Conservation (phyloP, 2,113 vertebrate species). For the Enhydra lutris region DNA sequence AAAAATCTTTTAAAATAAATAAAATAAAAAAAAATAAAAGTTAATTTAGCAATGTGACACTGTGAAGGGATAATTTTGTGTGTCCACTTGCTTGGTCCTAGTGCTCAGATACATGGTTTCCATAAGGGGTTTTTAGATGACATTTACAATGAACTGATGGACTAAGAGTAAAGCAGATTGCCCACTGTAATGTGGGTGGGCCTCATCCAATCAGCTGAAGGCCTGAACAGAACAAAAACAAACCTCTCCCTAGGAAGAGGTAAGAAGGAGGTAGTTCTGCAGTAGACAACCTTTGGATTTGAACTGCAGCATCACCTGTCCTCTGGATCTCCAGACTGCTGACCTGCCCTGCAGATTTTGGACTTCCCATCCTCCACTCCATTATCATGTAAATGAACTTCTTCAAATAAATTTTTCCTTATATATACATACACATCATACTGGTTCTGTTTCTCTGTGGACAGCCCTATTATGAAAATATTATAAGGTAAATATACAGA, state of each 20-base stretch:
- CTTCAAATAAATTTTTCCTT: background rate
- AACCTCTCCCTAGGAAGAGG: background rate
- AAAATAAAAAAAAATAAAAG: background rate
- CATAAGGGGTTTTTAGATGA: background rate
- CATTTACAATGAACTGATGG: background rate
- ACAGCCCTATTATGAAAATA: background rate
- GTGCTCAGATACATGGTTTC: background rate
- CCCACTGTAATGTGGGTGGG: background rate
- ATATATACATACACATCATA: background rate
- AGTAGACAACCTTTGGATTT: background rate
- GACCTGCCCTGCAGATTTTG: background rate
- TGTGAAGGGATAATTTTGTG: background rate
- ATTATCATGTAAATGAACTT: background rate
- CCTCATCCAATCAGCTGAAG: background rate
- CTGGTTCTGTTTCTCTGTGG: background rate
- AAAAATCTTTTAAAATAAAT: background rate
- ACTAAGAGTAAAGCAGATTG: background rate
- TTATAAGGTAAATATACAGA: background rate
- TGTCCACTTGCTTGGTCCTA: background rate
- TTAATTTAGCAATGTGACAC: background rate
- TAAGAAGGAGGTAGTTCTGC: background rate
- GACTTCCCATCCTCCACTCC: background rate
- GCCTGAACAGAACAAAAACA: background rate
- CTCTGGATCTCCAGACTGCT: background rate
- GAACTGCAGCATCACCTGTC: background rate